Base-by-base conservation (phyloP, 2,797 vertebrate genomes). In the Holocentrus rufus region DNA sequence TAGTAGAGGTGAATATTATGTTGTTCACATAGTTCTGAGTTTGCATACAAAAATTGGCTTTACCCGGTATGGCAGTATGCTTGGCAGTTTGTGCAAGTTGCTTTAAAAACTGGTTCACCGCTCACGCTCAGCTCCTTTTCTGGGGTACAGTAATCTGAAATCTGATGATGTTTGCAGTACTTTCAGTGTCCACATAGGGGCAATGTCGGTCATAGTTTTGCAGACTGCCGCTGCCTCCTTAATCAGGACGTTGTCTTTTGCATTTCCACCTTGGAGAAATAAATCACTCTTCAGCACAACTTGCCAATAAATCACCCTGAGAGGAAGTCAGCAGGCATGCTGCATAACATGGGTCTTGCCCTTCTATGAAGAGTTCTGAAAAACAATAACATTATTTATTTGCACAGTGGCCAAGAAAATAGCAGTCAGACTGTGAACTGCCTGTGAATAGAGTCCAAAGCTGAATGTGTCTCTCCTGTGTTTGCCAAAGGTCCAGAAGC, bases 401-500 rank as follows among this genome's bases (percentile, higher is more conserved):
- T 39, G 61, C 2, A 22, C 5, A 2, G 39, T 5, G 5, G 63
- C 55, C 61, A 30, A 76, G 59, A 66, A 76, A 81, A 70, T 55
- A 52, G n/a, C 57, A 49, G 44, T 58, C 55, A 55, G 58, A 31
- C 10, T 14, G 20, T 60, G 80, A 81, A 76, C 52, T 11, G 66
- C 49, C 73, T 78, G 57, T 72, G 54, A 72, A 80, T 60, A 30
- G 15, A 76, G 47, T 8, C 30, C 4, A 23, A 27, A 61, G 42
- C 44, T 63, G 39, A 77, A 44, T 68, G 31, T 70, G 63, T 70
- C 8, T 80, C 42, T 61, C 14, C 9, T 25, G 39, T 47, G 34
- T 90, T 70, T 74, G 72, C 65, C 53, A 81, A 34, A 98, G 98
- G 96, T 98, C 81, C 96, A 98, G 77, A 94, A 91, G 44, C 98